Conservation (phyloP, 1,140 invertebrate genomes). For the Amphibalanus amphitrite region DNA sequence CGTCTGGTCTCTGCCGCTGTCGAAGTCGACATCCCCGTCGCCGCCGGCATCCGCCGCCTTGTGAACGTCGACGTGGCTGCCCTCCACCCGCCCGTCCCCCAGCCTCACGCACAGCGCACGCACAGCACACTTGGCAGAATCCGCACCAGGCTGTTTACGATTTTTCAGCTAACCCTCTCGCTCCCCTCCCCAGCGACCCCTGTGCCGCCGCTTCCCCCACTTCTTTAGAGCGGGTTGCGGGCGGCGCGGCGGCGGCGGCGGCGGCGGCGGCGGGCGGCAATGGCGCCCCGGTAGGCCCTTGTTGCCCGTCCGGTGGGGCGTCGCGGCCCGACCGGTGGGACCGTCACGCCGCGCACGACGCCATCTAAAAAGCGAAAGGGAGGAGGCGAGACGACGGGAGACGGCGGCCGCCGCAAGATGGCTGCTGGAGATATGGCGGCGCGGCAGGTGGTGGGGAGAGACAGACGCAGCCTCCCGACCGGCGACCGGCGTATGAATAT, state of each 20-base stretch:
- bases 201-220: background rate
- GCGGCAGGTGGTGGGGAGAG: too few relatives aligned
- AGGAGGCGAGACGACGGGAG: too few relatives aligned
- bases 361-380: background rate
- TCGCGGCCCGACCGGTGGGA: too few relatives aligned
- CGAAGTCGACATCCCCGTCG: too few relatives aligned
- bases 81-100: too few relatives aligned
- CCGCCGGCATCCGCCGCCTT: too few relatives aligned
- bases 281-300: background rate
- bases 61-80: too few relatives aligned
- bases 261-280: background rate
- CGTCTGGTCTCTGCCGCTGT: too few relatives aligned
- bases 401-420: background rate
- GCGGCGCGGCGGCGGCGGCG: too few relatives aligned
- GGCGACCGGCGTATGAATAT: too few relatives aligned
- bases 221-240: background rate
- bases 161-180: background rate
- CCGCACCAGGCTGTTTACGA: background rate
- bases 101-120: too few relatives aligned
- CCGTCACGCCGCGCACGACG: background rate
- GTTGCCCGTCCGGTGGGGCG: background rate
- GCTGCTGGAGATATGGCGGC: background rate
- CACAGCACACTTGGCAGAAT: background rate
- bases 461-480: too few relatives aligned
- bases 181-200: background rate